Evolutionary conservation across 1,140 invertebrate genomes (phyloP).

Genomic region (Pectinophora gossypiella): DNA sequence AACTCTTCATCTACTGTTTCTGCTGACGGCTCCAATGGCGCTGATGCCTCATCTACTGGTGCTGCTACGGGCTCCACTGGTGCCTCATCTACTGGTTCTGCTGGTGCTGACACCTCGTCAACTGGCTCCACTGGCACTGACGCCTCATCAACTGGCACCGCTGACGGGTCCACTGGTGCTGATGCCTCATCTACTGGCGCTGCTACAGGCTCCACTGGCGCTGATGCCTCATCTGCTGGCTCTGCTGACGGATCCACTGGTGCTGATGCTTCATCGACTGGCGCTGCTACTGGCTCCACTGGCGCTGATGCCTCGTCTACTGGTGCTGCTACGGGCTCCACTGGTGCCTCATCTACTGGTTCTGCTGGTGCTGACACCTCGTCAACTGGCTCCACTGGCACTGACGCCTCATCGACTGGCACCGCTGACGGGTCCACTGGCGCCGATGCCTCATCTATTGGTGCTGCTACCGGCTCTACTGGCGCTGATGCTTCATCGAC

Average conservation of each 20-base stretch:
- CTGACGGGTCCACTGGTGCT: neutral
- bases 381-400: constrained; percentile 1
- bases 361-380: neutral
- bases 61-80: neutral
- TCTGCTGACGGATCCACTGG: neutral
- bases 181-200: neutral
- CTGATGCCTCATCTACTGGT: neutral
- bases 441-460: too few relatives aligned
- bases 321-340: neutral
- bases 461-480: neutral
- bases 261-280: neutral
- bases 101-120: neutral
- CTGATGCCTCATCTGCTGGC: neutral
- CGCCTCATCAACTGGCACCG: too few relatives aligned
- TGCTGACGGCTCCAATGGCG: neutral
- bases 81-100: neutral
- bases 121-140: too few relatives aligned
- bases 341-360: neutral
- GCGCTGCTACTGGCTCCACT: neutral
- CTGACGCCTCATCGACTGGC: too few relatives aligned
- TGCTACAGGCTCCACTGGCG: neutral
- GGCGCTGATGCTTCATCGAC: neutral
- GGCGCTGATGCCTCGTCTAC: neutral
- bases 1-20: neutral
- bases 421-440: neutral